Percentiles rank a stretch among this genome's conserved stretches.
phyloP scores from a whole-genome alignment of 2,888 invertebrate species.

The Drosophila buzzatii region DNA sequence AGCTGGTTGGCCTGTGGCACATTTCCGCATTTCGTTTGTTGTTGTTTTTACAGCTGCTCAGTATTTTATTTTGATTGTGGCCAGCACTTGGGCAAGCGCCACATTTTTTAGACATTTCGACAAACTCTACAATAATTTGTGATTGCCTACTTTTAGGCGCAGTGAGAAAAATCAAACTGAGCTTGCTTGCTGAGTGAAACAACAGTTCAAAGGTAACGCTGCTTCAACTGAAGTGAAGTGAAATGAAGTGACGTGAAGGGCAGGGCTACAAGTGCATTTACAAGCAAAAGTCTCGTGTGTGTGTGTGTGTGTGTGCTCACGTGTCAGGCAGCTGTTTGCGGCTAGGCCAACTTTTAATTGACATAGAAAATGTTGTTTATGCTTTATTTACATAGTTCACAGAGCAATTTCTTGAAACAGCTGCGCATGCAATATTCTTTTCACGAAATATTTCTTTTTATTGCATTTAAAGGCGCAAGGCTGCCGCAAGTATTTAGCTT shows the following conservation, averaged over 20 bases:
- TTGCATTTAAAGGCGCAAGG: slow-evolving; percentile 32
- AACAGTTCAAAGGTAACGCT: slow-evolving; percentile 4
- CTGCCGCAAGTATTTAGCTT: slow-evolving; percentile 50
- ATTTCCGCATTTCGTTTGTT: slow-evolving; percentile 51
- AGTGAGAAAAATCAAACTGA: slow-evolving; percentile 3
- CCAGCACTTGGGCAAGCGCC: slow-evolving; percentile 6
- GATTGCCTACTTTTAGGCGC: slow-evolving; percentile 41
- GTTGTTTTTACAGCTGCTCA: slow-evolving; percentile 44
- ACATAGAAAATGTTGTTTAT: not conserved
- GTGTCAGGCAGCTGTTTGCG: slow-evolving; percentile 45
- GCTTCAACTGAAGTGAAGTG: not conserved
- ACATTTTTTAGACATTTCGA: not conserved
- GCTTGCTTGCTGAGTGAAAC: slow-evolving; percentile 8
- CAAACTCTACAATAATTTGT: not conserved
- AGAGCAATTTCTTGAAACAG: not conserved
- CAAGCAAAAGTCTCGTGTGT: not conserved
- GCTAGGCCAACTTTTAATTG: slow-evolving; percentile 24
- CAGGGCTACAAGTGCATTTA: slow-evolving; percentile 4
- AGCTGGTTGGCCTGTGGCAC: slow-evolving; percentile 59
- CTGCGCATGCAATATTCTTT: slow-evolving; percentile 6
- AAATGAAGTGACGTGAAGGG: not conserved
- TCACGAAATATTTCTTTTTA: slow-evolving; percentile 5
- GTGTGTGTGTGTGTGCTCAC: slow-evolving; percentile 20
- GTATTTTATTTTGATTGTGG: slow-evolving; percentile 35
- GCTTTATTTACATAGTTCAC: not conserved